These are phyloP conservation scores for Ammodytes dubius DNA, from an alignment of 2,113 vertebrate species.

Conservation along the genomic window DNA sequence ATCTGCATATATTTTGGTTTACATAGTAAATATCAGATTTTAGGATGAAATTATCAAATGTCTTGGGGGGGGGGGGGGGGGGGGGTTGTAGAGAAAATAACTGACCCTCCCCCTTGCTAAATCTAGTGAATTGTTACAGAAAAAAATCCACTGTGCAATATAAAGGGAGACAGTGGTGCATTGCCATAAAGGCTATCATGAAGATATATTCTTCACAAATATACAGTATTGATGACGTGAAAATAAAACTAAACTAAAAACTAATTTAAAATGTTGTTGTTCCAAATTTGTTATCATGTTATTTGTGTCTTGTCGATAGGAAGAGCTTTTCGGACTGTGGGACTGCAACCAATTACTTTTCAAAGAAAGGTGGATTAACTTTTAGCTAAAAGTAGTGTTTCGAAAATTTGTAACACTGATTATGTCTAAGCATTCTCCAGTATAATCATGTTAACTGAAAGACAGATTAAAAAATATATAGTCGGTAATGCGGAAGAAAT, in stretches of 20 bases:
- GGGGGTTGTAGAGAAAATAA: not conserved
- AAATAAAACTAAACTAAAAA: too few species aligned
- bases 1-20: conserved; percentile 30
- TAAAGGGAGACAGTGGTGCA: not conserved
- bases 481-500: conserved; percentile 75
- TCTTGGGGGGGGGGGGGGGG: not conserved
- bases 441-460: conserved; percentile 61
- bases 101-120: conserved; percentile 11
- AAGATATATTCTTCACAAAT: too few species aligned
- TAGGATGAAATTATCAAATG: not conserved
- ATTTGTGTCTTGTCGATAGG: conserved; percentile 29
- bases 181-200: too few species aligned
- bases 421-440: conserved; percentile 63
- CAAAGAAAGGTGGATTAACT: conserved; percentile 77
- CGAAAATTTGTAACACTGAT: conserved; percentile 60
- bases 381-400: conserved; percentile 69
- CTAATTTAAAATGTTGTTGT: too few species aligned
- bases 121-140: conserved; percentile 7
- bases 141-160: conserved; percentile 11
- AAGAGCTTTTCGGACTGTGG: conserved; percentile 46
- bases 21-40: conserved; percentile 16
- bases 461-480: conserved; percentile 75
- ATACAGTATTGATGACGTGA: too few species aligned
- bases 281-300: conserved; percentile 19
- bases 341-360: conserved; percentile 73